phyloP scores from a whole-genome alignment of 1,140 invertebrate genomes.

The Phenacoccus solenopsis region DNA sequence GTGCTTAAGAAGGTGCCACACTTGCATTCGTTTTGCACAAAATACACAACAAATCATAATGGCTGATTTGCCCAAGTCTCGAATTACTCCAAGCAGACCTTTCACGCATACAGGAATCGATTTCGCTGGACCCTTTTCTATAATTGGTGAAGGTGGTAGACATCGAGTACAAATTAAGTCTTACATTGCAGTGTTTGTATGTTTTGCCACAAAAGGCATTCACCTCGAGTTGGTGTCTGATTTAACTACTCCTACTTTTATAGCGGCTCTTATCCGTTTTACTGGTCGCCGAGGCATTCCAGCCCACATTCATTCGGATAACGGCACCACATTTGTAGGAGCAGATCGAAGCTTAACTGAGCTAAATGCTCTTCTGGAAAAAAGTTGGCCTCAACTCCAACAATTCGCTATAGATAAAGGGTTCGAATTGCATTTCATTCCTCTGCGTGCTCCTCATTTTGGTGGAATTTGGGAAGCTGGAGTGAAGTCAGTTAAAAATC shows the following conservation, averaged over 20 bases:
- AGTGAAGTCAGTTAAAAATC: constrained; percentile 30
- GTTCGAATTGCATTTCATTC: constrained; percentile 29
- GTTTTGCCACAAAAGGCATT: constrained; percentile 29
- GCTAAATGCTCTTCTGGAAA: constrained; percentile 19
- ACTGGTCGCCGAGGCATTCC: constrained; percentile 27
- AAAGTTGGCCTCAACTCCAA: too few relatives aligned
- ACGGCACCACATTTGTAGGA: constrained; percentile 32
- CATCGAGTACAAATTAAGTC: too few relatives aligned
- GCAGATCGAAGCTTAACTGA: constrained; percentile 26
- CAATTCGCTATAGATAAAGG: not conserved
- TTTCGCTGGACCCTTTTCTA: too few relatives aligned
- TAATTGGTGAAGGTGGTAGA: too few relatives aligned
- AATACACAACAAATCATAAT: too few relatives aligned
- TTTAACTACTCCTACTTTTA: constrained; percentile 29
- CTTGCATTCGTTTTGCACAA: too few relatives aligned
- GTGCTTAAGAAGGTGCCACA: too few relatives aligned
- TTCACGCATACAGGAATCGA: too few relatives aligned
- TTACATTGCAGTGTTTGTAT: constrained; percentile 29
- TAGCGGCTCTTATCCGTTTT: constrained; percentile 30
- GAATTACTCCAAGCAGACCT: too few relatives aligned
- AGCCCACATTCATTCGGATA: constrained; percentile 29
- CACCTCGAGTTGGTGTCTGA: constrained; percentile 32
- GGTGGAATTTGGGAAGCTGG: constrained; percentile 31
- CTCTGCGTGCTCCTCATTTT: constrained; percentile 27
- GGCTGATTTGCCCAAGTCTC: too few relatives aligned